Evolutionary conservation across 37 sponge, comb jelly and placozoan genomes (phyloP), one percentile per base, ranked within the genome.

Genomic region (Axinella damicornis): DNA sequence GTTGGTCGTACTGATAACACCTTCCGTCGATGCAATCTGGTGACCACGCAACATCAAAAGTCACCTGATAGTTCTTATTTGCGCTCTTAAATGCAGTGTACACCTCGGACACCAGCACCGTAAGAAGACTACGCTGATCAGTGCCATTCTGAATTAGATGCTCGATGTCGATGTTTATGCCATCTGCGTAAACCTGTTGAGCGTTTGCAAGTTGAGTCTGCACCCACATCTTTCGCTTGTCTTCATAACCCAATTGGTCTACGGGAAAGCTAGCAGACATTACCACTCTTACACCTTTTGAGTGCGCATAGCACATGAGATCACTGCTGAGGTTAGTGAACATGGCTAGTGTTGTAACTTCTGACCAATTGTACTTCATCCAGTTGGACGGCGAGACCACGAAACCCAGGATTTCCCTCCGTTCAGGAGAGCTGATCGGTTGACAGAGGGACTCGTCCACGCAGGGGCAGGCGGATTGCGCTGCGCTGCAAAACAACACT

Each of bases 131-230:
- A 20, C 25, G 28, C 33, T 83, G 69, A 27, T 57, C 30, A 0
- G 86, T 78, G 14, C 71, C 79, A 34, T 79, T 71, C 21, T 59
- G 22, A 21, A 83, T 41, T 27, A 91, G 86, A 18, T 71, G 67
- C 62, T 96, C 97, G 22, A 84, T 76, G 56, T 96, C 97, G 59
- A 96, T 81, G 58, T 96, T 96, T 71, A 96, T 69, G 19, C 97
- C 97, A 52, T 96, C 97, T 17, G 65, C 79, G 31, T 68, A 79
- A 12, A 59, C 12, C 5, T 34, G 27, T 40, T 84, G 64, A 0
- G 90, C 94, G 1, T 28, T 17, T 2, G 53, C 37, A 37, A 96
- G 37, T 36, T 84, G 65, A 19, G 62, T 33, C 5, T 67, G 18
- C 0, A 96, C 57, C 84, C 86, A 95, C 24, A 22, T 20, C 15